A percentile compares a stretch with the other conserved stretches of the same genome.
These are phyloP conservation scores for Pterois miles DNA, from an alignment of 2,797 vertebrate genomes.

Conservation along the genomic window DNA sequence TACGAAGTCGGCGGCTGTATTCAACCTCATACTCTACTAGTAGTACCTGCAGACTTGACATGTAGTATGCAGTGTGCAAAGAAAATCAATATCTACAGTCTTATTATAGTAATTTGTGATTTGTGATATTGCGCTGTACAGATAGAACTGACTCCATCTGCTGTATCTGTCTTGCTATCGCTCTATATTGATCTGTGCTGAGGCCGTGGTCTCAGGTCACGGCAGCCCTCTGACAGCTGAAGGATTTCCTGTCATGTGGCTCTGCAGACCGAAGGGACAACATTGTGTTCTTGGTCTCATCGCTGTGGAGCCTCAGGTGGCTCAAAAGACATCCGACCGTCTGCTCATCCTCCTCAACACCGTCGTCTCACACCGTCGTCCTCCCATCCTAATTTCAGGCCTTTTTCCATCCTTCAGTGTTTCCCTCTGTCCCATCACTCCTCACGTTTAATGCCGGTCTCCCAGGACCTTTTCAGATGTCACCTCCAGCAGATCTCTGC, in stretches of 20 bases:
- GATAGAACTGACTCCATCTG: no score
- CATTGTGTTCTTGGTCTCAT: background rate
- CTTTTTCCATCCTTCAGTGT: background rate
- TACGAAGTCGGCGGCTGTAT: no score
- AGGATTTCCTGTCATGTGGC: background rate
- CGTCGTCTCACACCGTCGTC: no score
- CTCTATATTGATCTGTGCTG: background rate
- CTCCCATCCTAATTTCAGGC: background rate
- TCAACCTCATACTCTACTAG: no score
- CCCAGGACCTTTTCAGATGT: constrained; percentile 40
- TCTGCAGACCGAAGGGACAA: background rate
- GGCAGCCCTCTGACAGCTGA: background rate
- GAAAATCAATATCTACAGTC: no score
- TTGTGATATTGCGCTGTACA: no score
- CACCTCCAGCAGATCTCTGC: constrained; percentile 34
- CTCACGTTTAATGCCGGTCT: constrained; percentile 6
- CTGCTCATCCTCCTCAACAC: no score
- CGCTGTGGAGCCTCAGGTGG: background rate
- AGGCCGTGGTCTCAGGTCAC: background rate
- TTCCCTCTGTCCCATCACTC: constrained; percentile 1
- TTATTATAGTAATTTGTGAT: no score
- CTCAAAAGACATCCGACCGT: background rate
- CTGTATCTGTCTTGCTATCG: background rate
- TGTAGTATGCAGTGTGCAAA: no score
- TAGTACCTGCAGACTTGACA: no score